A percentile compares a stretch with the other conserved stretches of the same genome.
Evolutionary conservation across 2,888 invertebrate species (phyloP).

Genomic region (Alcis repandata): DNA sequence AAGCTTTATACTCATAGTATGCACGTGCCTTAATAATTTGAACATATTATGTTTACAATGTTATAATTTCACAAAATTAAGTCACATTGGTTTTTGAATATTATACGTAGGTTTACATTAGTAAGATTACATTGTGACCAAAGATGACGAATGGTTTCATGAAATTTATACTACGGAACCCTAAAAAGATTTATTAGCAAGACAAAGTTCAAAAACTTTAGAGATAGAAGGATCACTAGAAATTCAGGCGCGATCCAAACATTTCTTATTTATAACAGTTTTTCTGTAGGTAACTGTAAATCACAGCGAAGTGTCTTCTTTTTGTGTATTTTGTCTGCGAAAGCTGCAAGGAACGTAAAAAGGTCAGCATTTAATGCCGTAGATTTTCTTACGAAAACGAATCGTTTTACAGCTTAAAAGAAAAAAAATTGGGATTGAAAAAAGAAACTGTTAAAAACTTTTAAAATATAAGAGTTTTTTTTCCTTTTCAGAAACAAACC

Average conservation of each 20-base stretch:
- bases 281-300: slow-evolving; percentile 57
- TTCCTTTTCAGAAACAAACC: too few species aligned
- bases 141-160: neutral
- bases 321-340: slow-evolving; percentile 54
- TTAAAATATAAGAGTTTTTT: too few species aligned
- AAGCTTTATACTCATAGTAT: too few species aligned
- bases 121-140: neutral
- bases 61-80: too few species aligned
- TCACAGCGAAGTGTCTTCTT: slow-evolving; percentile 62
- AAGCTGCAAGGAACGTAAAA: slow-evolving; percentile 59
- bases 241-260: slow-evolving; percentile 4
- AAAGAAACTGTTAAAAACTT: too few species aligned
- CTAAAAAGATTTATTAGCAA: neutral
- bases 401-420: neutral
- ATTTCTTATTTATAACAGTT: slow-evolving; percentile 20
- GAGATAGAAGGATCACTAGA: neutral
- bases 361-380: slow-evolving; percentile 28
- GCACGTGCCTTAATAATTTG: too few species aligned
- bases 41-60: too few species aligned
- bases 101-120: too few species aligned
- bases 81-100: too few species aligned
- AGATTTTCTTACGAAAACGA: neutral
- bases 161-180: neutral
- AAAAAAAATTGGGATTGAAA: too few species aligned
- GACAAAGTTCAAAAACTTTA: neutral